Conservation (phyloP, 2,113 vertebrate genomes). For the Syngnathoides biaculeatus region DNA sequence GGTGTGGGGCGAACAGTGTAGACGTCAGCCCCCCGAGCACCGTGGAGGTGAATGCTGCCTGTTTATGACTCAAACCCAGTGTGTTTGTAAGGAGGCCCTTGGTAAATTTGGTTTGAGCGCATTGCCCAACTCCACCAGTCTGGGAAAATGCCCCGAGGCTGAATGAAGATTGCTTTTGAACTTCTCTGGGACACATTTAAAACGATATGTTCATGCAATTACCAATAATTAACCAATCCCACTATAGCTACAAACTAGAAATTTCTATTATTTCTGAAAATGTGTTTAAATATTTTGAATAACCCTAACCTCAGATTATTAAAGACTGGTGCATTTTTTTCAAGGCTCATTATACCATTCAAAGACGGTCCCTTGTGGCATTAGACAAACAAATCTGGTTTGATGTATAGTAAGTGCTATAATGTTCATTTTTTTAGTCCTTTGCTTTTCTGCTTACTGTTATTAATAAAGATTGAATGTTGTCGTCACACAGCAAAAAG, state of each 20-base stretch:
- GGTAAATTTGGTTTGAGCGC: slow-evolving; percentile 37
- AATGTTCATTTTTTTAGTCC: too few species aligned
- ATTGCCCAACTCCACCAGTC: slow-evolving; percentile 21
- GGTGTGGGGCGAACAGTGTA: slow-evolving; percentile 55
- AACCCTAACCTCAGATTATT: too few species aligned
- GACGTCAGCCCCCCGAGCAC: slow-evolving; percentile 37
- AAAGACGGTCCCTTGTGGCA: too few species aligned
- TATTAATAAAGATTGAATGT: too few species aligned
- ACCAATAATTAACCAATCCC: neutral
- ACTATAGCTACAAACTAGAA: neutral
- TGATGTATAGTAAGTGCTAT: too few species aligned
- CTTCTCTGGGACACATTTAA: neutral
- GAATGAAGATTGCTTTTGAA: slow-evolving; percentile 1
- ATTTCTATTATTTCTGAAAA: too few species aligned
- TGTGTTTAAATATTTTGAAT: too few species aligned
- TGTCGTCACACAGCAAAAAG: too few species aligned
- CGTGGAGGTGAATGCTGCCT: slow-evolving; percentile 44
- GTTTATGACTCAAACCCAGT: slow-evolving; percentile 62
- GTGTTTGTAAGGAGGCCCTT: slow-evolving; percentile 58
- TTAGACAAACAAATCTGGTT: too few species aligned
- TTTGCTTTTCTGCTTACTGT: too few species aligned
- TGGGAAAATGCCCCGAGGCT: slow-evolving; percentile 5
- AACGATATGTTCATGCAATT: neutral
- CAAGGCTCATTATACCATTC: too few species aligned
- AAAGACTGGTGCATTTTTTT: too few species aligned